Conservation (phyloP, 2,888 invertebrate species). For the Enchytraeus crypticus region DNA sequence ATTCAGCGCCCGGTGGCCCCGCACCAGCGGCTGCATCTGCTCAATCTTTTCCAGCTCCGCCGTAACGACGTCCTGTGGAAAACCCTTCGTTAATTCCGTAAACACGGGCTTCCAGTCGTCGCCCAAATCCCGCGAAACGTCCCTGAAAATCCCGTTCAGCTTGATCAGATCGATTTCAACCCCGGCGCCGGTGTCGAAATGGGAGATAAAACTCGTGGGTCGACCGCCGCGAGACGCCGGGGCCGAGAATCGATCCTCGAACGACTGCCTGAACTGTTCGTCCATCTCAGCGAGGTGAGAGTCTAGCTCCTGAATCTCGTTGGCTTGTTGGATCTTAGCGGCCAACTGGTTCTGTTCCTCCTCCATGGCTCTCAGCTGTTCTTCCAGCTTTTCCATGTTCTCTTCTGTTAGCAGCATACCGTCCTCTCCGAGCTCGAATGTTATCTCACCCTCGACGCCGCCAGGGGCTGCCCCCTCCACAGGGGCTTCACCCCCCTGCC, state of each 20-base stretch:
- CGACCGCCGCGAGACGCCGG: neutral
- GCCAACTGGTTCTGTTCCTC: neutral
- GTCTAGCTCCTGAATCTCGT: neutral
- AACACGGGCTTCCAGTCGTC: conserved; percentile 17
- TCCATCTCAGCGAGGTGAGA: conserved; percentile 4
- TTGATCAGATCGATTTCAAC: conserved; percentile 10
- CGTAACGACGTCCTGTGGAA: conserved; percentile 7
- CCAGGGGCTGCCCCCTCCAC: too few species aligned
- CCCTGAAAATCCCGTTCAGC: conserved; percentile 9
- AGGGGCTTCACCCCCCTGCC: too few species aligned
- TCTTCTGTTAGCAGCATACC: too few species aligned
- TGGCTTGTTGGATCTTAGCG: too few species aligned
- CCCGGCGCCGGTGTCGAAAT: conserved; percentile 5
- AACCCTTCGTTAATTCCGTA: conserved; percentile 7
- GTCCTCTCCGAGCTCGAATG: too few species aligned
- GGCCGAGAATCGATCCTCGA: conserved; percentile 5
- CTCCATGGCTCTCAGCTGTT: neutral
- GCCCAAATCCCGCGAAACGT: conserved; percentile 13
- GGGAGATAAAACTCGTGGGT: too few species aligned
- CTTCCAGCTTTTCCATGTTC: neutral
- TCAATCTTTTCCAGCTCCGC: conserved; percentile 8
- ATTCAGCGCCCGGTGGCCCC: conserved; percentile 15
- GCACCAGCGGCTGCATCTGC: conserved; percentile 14
- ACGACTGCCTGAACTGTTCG: conserved; percentile 11
- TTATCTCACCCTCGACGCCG: too few species aligned